These are phyloP conservation scores for Aethes cnicana DNA, from an alignment of 2,888 invertebrate species.

Conservation along the genomic window DNA sequence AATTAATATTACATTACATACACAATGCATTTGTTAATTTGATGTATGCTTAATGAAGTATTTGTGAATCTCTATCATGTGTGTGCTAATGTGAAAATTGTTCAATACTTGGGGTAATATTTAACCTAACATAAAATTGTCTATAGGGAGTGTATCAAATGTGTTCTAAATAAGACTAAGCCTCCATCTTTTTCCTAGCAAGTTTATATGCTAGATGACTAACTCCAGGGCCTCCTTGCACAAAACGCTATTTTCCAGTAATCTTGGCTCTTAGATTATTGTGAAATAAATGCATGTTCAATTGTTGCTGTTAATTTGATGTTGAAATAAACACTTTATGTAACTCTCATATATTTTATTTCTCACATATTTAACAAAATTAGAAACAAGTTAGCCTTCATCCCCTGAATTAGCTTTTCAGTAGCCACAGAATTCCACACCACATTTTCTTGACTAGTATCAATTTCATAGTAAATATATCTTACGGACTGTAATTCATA, in stretches of 20 bases:
- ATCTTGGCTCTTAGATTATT: not conserved
- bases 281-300: slow-evolving; percentile 9
- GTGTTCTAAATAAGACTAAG: slow-evolving; percentile 2
- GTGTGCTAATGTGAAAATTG: not conserved
- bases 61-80: slow-evolving; percentile 4
- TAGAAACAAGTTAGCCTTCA: not conserved
- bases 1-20: too few relatives aligned
- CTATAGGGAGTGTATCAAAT: too few relatives aligned
- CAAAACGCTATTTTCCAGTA: not conserved
- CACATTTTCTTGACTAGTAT: too few relatives aligned
- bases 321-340: slow-evolving; percentile 7
- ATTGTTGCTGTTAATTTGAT: slow-evolving; percentile 16
- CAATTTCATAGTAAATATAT: too few relatives aligned
- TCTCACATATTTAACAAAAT: not conserved
- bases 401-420: too few relatives aligned
- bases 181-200: not conserved
- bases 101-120: not conserved
- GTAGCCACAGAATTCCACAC: too few relatives aligned
- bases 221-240: not conserved
- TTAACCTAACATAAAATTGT: not conserved
- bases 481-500: slow-evolving; percentile 69
- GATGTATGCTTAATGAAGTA: slow-evolving; percentile 20
- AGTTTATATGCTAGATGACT: not conserved
- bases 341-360: not conserved
- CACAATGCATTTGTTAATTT: slow-evolving; percentile 15